phyloP scores from a whole-genome alignment of 2,888 invertebrate species.

The Lamellibrachia columna region DNA sequence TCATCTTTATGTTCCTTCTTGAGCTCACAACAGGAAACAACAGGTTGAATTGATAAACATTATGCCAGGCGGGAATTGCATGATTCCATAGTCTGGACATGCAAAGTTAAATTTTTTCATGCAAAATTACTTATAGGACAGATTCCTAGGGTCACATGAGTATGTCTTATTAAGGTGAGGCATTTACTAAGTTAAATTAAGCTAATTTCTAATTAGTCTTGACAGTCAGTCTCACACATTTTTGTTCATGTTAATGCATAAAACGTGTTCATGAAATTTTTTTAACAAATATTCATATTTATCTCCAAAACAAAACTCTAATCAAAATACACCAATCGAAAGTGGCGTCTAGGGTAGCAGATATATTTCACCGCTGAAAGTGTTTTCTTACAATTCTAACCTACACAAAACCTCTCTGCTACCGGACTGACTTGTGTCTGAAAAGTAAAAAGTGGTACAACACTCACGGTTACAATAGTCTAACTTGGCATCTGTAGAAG shows the following conservation, averaged over 20 bases:
- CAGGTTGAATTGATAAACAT: neutral
- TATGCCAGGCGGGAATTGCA: neutral
- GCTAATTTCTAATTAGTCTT: neutral
- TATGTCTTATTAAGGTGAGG: no score
- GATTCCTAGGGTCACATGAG: no score
- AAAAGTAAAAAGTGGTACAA: neutral
- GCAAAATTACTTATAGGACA: no score
- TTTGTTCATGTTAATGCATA: neutral
- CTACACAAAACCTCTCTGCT: neutral
- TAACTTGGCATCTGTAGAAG: neutral
- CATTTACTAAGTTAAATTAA: neutral
- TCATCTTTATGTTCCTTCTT: neutral
- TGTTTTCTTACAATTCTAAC: neutral
- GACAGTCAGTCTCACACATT: neutral
- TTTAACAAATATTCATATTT: neutral
- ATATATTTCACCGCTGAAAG: neutral
- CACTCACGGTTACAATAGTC: neutral
- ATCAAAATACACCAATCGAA: neutral
- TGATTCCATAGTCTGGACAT: neutral
- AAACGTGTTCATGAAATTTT: neutral
- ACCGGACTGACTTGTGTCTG: neutral
- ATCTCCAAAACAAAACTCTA: neutral
- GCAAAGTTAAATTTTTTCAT: no score
- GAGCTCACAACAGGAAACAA: neutral
- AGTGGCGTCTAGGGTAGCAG: neutral